Base-by-base conservation (phyloP, 2,888 invertebrate genomes). In the Ferrisia virgata region DNA sequence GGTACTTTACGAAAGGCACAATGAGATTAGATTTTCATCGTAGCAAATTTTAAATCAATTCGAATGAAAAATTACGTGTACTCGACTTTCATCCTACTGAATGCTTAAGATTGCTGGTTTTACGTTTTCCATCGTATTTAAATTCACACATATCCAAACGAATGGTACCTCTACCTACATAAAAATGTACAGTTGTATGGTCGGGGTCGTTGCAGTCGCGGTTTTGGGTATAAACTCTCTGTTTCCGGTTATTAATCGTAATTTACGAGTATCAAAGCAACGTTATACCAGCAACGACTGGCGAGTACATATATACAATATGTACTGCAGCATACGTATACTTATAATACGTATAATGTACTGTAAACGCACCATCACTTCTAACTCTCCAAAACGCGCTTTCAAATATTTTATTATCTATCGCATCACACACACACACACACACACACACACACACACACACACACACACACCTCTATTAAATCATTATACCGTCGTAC, bases 181-280 rank as follows among this genome's bases (percentile, higher is more conserved):
- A n/a, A n/a, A n/a, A n/a, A 11, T 13, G 13, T 40, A 40, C 18
- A 8, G 5, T 36, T 36, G 36, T 36, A 36, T 36, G 9, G 40
- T 15, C 78, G 28, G 40, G 28, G 18, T 25, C 47, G 79, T 40
- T 39, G 78, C 78, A 22, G 31, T 15, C 47, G 79, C 40, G 79
- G 39, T 47, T 47, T 47, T 28, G 40, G 79, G 79, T 79, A 47
- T 40, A 47, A 79, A 79, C 79, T 79, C 40, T 79, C 79, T 40
- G 47, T 47, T 79, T 79, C 43, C 79, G 72, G 72, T 72, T 72
- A 72, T 72, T 72, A 72, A 72, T 33, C 36, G 72, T 72, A 72
- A 72, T 72, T 72, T 72, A 72, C 72, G 72, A 72, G 72, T 72
- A 72, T 28, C 72, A 33, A 47, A 72, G 72, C 28, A n/a, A 72